These are phyloP conservation scores for Thomomys bottae DNA, from an alignment of 2,113 vertebrate species.

Conservation along the genomic window DNA sequence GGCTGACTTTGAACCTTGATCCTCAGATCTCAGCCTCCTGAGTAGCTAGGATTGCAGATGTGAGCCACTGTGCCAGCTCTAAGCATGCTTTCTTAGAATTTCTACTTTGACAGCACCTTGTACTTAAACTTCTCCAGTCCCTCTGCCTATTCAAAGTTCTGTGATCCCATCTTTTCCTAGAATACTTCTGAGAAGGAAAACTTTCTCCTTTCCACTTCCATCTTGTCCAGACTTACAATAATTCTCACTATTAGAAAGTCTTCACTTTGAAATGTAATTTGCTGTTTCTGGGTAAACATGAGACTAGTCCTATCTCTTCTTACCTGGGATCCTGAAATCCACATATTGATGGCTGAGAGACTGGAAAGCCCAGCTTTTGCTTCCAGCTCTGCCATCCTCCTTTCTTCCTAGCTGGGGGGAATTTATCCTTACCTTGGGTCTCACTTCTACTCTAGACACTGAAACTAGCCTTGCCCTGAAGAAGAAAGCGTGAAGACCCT, in stretches of 20 bases:
- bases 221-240: background rate
- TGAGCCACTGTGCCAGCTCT: too few species aligned
- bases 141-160: background rate
- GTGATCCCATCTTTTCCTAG: background rate
- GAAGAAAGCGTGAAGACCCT: conserved; percentile 49
- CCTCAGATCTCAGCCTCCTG: too few species aligned
- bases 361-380: background rate
- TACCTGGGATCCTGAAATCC: background rate
- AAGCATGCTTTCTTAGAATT: background rate
- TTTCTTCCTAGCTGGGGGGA: background rate
- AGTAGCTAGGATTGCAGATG: too few species aligned
- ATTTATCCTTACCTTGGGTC: conserved; percentile 12
- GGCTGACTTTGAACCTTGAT: too few species aligned
- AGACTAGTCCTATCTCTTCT: background rate
- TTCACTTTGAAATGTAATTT: conserved; percentile 15
- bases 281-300: background rate
- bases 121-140: background rate
- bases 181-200: background rate
- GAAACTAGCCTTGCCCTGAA: conserved; percentile 39
- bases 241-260: background rate
- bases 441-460: background rate
- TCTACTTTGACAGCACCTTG: background rate
- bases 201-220: background rate
- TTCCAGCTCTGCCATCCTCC: background rate
- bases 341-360: background rate